Conservation (phyloP, 2,888 invertebrate genomes). For the Hanleya hanleyi region DNA sequence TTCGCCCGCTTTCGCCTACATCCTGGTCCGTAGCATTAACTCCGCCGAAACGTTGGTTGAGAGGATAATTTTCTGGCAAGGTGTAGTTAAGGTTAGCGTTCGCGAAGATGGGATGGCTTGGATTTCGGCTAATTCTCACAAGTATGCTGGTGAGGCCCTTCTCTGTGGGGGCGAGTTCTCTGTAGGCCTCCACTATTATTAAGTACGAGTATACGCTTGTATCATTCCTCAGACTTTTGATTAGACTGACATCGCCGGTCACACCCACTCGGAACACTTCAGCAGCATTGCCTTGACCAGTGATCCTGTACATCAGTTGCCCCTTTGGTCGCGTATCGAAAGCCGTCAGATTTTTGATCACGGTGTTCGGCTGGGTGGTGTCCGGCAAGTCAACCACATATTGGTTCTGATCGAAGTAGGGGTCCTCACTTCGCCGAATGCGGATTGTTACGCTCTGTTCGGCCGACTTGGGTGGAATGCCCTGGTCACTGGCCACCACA, state of each 20-base stretch:
- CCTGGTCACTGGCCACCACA: conserved; percentile 36
- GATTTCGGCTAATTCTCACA: conserved; percentile 58
- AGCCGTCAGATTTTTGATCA: neutral
- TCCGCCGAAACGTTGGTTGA: conserved; percentile 48
- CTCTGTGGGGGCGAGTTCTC: conserved; percentile 43
- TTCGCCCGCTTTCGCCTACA: conserved; percentile 52
- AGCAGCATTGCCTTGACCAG: conserved; percentile 51
- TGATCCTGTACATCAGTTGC: conserved; percentile 56
- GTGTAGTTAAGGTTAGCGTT: conserved; percentile 41
- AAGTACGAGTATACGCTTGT: conserved; percentile 18
- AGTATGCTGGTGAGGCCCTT: conserved; percentile 45
- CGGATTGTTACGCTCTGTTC: neutral
- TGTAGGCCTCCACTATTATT: conserved; percentile 59
- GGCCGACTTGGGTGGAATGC: conserved; percentile 23
- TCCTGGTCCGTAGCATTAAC: conserved; percentile 65
- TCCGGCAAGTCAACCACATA: neutral
- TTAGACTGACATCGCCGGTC: conserved; percentile 56
- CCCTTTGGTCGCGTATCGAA: neutral
- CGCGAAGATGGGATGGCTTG: conserved; percentile 50
- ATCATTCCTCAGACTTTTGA: conserved; percentile 38
- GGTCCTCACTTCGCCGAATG: neutral
- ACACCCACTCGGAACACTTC: conserved; percentile 56
- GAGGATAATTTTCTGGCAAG: conserved; percentile 49
- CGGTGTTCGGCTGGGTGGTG: neutral
- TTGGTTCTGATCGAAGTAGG: neutral